Percentiles rank a stretch among this genome's conserved stretches.
phyloP scores from a whole-genome alignment of 2,888 invertebrate genomes.

The Subacronicta megacephala region DNA sequence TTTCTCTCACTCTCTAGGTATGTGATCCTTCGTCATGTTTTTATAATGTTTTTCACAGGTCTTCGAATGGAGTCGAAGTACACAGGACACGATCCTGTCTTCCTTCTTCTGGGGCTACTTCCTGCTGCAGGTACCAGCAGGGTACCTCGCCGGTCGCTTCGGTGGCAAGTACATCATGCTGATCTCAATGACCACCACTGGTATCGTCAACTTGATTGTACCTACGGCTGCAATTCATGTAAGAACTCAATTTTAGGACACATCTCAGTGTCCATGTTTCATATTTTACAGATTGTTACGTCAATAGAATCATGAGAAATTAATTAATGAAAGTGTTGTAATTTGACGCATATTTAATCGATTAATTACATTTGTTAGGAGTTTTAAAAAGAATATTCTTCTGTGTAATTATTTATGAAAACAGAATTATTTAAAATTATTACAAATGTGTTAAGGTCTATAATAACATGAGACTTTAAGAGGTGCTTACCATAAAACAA shows the following conservation, averaged over 20 bases:
- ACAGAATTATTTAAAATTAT: too few species aligned
- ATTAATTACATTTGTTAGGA: too few species aligned
- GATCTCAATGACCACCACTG: constrained; percentile 76
- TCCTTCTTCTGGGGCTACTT: constrained; percentile 96
- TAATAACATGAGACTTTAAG: background rate
- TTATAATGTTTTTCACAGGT: constrained; percentile 69
- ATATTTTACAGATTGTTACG: too few species aligned
- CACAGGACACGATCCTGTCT: constrained; percentile 91
- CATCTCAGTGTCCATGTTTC: too few species aligned
- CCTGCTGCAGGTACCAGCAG: constrained; percentile 92
- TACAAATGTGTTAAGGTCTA: too few species aligned
- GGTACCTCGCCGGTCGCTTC: constrained; percentile 93
- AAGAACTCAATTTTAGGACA: constrained; percentile 14
- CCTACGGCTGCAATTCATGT: constrained; percentile 78
- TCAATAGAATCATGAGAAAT: too few species aligned
- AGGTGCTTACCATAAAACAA: constrained; percentile 3
- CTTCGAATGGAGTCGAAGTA: constrained; percentile 89
- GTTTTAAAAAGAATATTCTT: too few species aligned
- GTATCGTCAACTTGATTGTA: constrained; percentile 75
- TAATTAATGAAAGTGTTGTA: too few species aligned
- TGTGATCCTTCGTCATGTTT: too few species aligned
- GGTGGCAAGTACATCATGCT: constrained; percentile 93
- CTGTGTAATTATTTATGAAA: too few species aligned
- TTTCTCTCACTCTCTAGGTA: too few species aligned
- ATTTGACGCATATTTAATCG: too few species aligned